These are phyloP conservation scores for Romanogobio albipinnatus DNA, from an alignment of 2,113 vertebrate species.

Conservation along the genomic window DNA sequence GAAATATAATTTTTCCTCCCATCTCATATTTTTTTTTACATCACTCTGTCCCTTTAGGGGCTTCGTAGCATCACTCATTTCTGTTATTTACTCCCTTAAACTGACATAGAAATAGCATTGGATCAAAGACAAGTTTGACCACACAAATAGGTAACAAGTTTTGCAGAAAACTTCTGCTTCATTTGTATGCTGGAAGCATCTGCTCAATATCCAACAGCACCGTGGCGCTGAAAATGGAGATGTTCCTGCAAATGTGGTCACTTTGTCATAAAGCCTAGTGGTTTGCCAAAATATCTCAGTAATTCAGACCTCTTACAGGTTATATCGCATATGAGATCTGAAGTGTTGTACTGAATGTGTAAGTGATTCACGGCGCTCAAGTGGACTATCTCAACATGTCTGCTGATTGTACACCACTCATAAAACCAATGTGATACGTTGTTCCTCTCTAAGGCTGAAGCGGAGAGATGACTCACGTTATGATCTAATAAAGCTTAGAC, in stretches of 20 bases:
- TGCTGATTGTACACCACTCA: conserved; percentile 2
- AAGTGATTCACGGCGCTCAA: background rate
- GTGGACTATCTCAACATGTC: background rate
- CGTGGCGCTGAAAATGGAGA: background rate
- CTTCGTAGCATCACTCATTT: too few relatives aligned
- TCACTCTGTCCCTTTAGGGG: too few relatives aligned
- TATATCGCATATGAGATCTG: background rate
- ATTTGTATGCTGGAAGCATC: background rate
- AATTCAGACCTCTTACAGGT: background rate
- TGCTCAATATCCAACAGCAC: background rate
- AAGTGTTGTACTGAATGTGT: background rate
- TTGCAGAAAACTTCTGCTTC: background rate
- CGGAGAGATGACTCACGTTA: conserved; percentile 3
- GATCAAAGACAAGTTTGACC: background rate
- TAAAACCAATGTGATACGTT: background rate
- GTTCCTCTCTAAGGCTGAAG: conserved; percentile 10
- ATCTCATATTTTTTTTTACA: too few relatives aligned
- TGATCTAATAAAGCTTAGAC: conserved; percentile 43
- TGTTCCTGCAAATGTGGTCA: background rate
- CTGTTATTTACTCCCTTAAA: background rate
- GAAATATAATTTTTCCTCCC: too few relatives aligned
- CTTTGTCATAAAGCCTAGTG: background rate
- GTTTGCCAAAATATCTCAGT: background rate
- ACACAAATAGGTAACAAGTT: background rate
- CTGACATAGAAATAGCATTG: background rate